Base-by-base conservation (phyloP, 2,888 invertebrate species). In the Balanococcus diminutus region DNA sequence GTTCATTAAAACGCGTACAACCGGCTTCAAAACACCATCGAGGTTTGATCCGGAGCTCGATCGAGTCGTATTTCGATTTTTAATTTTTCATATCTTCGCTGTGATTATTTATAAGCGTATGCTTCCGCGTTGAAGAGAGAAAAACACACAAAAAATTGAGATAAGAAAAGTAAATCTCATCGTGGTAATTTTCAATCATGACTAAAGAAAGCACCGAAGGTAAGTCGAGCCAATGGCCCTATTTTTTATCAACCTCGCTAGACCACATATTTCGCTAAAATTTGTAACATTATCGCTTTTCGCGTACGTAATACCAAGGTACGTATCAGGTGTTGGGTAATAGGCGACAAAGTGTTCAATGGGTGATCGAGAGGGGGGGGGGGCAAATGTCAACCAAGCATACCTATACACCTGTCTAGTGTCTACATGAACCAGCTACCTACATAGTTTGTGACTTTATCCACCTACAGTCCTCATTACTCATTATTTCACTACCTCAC, bases 1-100 rank as follows among this genome's bases (percentile, higher is more conserved):
- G 75, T 46, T 82, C 82, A 82, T 51, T 82, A 56, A 82, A 82
- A 82, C 82, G 82, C 31, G 46, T 82, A 56, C 56, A 82, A 82
- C 82, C 82, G 82, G 82, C 56, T 82, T 82, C 82, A 82, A 82
- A 82, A 51, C 56, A 56, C 82, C 25, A 39, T 22, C 22, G 22
- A 56, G 36, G 79, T 32, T 2, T 79, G n/a, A n/a, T n/a, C n/a
- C n/a, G n/a, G 14, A 2, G 32, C 1, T n/a, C n/a, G 8, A n/a
- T 25, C n/a, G 19, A 5, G 14, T n/a, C 51, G 51, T 51, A n/a
- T 36, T 36, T 42, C 42, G 11, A 42, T 22, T 56, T 51, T 51
- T 11, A 42, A 46, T 46, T 46, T 46, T n/a, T n/a, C 46, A n/a
- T 46, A 6, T n/a, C n/a, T 6, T 56, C 9, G 6, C 56, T 2